Evolutionary conservation across 2,797 vertebrate genomes (phyloP).

Genomic region (Acomys russatus): DNA sequence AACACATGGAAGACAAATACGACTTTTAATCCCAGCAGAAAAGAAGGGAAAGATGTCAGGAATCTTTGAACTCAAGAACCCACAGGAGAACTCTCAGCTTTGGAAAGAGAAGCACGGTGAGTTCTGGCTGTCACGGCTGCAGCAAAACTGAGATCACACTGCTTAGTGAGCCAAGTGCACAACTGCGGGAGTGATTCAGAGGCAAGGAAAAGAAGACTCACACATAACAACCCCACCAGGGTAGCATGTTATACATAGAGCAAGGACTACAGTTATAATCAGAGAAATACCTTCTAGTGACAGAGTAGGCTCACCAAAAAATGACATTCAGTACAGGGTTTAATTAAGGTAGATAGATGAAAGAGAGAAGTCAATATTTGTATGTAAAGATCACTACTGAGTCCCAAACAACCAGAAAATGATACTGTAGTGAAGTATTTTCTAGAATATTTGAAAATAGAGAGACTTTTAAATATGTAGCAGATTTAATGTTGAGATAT

Average conservation of each 20-base stretch:
- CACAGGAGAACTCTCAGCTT: not conserved
- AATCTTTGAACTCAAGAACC: not conserved
- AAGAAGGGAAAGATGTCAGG: not conserved
- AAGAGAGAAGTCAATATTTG: not conserved
- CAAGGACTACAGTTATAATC: not conserved
- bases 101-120: not conserved
- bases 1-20: not conserved
- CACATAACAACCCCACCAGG: rapidly evolving
- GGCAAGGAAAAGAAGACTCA: not conserved
- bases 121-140: not conserved
- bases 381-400: not conserved
- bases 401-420: not conserved
- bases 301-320: not conserved
- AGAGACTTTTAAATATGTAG: not conserved
- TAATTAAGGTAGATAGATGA: not conserved
- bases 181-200: not conserved
- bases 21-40: not conserved
- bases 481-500: not conserved
- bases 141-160: not conserved
- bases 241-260: not conserved
- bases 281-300: not conserved
- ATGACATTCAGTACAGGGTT: no score
- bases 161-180: not conserved
- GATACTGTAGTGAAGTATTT: not conserved
- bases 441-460: not conserved